Evolutionary conservation across 2,888 invertebrate species (phyloP), one percentile per base, ranked within the genome.

Genomic region (Thereva unica): DNA sequence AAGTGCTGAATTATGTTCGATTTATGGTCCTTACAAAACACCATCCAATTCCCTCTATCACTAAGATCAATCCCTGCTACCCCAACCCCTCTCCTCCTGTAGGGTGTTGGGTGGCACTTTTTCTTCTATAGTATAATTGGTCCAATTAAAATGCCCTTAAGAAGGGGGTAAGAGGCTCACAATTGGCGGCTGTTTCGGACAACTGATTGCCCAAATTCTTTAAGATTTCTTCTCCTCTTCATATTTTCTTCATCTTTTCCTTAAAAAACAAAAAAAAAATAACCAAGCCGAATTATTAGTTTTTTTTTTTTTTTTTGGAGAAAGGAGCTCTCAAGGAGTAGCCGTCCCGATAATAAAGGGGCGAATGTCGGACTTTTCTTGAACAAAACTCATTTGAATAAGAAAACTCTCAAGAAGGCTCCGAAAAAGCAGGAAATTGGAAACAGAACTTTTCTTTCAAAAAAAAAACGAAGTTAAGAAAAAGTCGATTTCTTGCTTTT

Each of bases 101-200:
- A 23, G 23, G 23, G 23, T 23, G 23, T 2, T 23, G 23, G 23
- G 23, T 23, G 57, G 66, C 56, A 55, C 65, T 49, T 53, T 66
- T 49, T 59, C 44, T 57, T 55, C 66, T 67, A 64, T 57, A 47
- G 52, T 64, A 66, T 68, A 68, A 68, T 68, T 68, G 68, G 68
- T 67, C 64, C 68, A 68, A 68, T 68, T 68, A 67, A 68, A 67
- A 68, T 68, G 47, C 67, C 68, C 68, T 68, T 54, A 52, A 67
- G 68, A 68, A 53, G 64, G 44, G 50, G 47, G 34, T 35, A 50
- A 49, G 37, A 6, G 5, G 10, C 40, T 34, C 50, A 10, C 61
- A 61, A 61, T 50, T 50, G 61, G 61, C 50, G 38, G 12, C 41
- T 61, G 61, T 23, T 23, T 59, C 38, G 61, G 41, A 41, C 38